phyloP scores from a whole-genome alignment of 2,797 vertebrate species.

The Siniperca scherzeri region DNA sequence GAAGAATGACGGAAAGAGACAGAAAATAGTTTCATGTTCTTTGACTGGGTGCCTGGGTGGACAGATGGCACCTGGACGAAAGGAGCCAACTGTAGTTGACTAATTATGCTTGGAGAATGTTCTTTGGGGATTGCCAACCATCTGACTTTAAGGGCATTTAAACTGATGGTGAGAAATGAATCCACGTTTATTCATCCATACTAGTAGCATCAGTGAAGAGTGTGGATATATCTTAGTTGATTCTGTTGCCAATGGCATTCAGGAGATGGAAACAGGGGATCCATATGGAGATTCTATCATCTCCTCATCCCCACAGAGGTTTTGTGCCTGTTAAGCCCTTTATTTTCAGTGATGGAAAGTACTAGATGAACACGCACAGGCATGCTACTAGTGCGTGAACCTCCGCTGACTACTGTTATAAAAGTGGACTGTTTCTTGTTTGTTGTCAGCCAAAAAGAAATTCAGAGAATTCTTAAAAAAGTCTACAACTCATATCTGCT shows the following conservation, averaged over 20 bases:
- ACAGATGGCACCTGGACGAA: conserved; percentile 62
- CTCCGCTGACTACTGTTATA: conserved; percentile 52
- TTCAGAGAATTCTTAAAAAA: conserved; percentile 53
- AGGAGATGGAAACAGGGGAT: conserved; percentile 55
- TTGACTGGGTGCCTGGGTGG: conserved; percentile 38
- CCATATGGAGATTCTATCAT: conserved; percentile 54
- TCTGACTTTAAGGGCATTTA: conserved; percentile 60
- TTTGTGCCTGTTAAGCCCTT: conserved; percentile 87
- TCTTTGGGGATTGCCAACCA: conserved; percentile 68
- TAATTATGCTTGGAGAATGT: conserved; percentile 46
- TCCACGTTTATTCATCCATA: conserved; percentile 46
- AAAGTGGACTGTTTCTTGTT: conserved; percentile 57
- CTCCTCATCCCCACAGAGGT: conserved; percentile 61
- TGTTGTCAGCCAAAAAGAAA: conserved; percentile 51
- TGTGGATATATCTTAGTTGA: conserved; percentile 29
- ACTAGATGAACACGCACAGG: conserved; percentile 76
- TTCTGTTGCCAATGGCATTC: conserved; percentile 50
- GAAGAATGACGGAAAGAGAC: conserved; percentile 37
- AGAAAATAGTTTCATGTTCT: conserved; percentile 38
- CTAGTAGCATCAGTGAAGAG: conserved; percentile 48
- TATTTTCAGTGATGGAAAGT: conserved; percentile 78
- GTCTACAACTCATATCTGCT: conserved; percentile 46
- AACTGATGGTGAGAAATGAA: conserved; percentile 46
- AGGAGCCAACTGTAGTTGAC: conserved; percentile 55
- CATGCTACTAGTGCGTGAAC: conserved; percentile 79